Conservation (phyloP, 2,113 vertebrate genomes). For the Urocitellus parryii region DNA sequence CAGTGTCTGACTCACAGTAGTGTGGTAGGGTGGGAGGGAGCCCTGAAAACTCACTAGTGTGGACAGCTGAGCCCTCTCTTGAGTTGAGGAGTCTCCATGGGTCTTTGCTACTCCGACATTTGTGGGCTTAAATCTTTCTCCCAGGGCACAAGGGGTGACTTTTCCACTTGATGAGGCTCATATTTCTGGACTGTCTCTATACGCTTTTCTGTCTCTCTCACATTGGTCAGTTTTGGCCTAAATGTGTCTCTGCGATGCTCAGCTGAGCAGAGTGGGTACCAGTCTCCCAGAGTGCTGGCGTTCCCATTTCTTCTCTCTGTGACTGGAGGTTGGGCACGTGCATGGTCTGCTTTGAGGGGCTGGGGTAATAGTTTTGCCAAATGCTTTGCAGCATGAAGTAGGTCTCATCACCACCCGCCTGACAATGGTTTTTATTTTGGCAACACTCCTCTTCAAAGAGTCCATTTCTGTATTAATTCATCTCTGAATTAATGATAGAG, state of each 20-base stretch:
- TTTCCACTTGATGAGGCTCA: too few species aligned
- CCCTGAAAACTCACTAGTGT: neutral
- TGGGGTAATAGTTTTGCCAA: neutral
- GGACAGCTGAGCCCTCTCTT: neutral
- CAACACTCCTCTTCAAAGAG: neutral
- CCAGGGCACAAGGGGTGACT: neutral
- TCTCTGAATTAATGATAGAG: conserved; percentile 62
- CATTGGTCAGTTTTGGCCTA: neutral
- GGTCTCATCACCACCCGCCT: neutral
- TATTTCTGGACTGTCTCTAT: neutral
- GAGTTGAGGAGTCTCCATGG: neutral
- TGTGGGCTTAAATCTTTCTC: neutral
- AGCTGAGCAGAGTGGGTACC: neutral
- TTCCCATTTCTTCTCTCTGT: neutral
- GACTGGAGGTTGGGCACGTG: neutral
- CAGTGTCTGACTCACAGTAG: neutral
- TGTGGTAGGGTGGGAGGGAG: neutral
- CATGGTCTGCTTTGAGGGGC: neutral
- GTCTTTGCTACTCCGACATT: neutral
- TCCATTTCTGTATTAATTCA: conserved; percentile 46
- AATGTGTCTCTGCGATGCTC: neutral
- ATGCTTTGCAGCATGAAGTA: neutral
- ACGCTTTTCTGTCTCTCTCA: neutral
- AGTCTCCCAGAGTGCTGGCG: neutral
- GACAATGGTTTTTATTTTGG: neutral